Evolutionary conservation across 2,888 invertebrate genomes (phyloP), one percentile per base, ranked within the genome.

Genomic region (Crocallis elinguaria): DNA sequence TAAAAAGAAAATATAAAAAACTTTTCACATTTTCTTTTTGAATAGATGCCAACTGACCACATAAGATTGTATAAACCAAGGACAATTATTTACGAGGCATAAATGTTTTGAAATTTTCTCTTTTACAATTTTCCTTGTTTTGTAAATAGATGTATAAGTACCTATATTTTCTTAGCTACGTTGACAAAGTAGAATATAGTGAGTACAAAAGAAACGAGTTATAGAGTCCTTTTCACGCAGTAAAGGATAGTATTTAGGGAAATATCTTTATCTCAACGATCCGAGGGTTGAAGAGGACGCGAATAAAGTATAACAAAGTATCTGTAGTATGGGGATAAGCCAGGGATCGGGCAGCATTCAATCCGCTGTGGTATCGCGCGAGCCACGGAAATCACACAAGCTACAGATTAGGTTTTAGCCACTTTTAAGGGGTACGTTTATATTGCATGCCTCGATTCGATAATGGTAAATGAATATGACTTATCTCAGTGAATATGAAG

Each of bases 321-420:
- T 81, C 76, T 75, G 79, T 78, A 79, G 80, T 74, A 73, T 69
- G 68, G 75, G 80, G 84, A 85, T 86, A 83, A 86, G 80, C 82
- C 72, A 65, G 69, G 67, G 79, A 83, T 78, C 76, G 80, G 82
- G 74, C 74, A 79, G 77, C 82, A 81, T 86, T 86, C 85, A 86
- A 86, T 86, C 82, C 80, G 67, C 70, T 71, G 68, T 72, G 73
- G 82, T 83, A 83, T 84, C 84, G 76, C 67, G 64, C 74, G 75
- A 80, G 75, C 78, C 80, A 76, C 77, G 67, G 75, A 78, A 75
- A 83, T 79, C 76, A 74, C 67, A 66, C 68, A 77, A 79, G 73
- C 77, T 70, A 63, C 73, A 73, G 74, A 77, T 77, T 71, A 75
- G 70, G 49, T 38, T 17, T 19, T 29, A 35, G 29, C 11, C 23